Percentiles rank a stretch among this genome's conserved stretches.
These are phyloP conservation scores for Bembecia ichneumoniformis DNA, from an alignment of 2,888 invertebrate genomes.

Conservation along the genomic window DNA sequence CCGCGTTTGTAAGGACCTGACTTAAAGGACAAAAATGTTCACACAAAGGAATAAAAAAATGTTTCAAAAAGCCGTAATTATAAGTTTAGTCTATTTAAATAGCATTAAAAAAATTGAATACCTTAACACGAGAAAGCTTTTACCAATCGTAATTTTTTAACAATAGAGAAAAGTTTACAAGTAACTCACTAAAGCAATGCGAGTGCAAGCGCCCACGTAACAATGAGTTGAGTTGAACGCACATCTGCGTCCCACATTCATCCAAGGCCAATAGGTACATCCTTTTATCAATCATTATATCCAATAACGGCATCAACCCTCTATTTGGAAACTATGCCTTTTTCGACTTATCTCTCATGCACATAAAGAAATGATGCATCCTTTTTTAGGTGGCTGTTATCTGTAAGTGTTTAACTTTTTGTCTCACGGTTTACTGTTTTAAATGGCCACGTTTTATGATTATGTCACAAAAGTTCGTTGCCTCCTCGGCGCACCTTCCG, in stretches of 20 bases:
- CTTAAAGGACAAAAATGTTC: too few relatives aligned
- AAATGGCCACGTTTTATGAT: constrained; percentile 35
- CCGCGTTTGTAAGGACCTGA: too few relatives aligned
- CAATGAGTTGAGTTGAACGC: constrained; percentile 22
- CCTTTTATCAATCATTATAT: constrained; percentile 39
- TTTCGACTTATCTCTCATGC: constrained; percentile 22
- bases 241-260: constrained; percentile 54
- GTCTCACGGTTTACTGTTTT: constrained; percentile 26
- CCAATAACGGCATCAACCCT: constrained; percentile 35
- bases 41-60: too few relatives aligned
- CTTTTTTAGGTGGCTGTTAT: constrained; percentile 14
- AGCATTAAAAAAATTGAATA: too few relatives aligned
- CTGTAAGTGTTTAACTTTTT: constrained; percentile 32
- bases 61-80: too few relatives aligned
- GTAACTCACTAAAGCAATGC: constrained; percentile 14
- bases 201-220: constrained; percentile 29
- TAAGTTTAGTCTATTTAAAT: too few relatives aligned
- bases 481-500: constrained; percentile 60
- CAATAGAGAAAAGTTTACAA: background rate
- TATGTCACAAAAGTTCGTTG: constrained; percentile 54
- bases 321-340: constrained; percentile 27
- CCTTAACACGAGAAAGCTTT: too few relatives aligned
- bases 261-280: constrained; percentile 38
- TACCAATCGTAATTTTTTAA: too few relatives aligned
- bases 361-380: constrained; percentile 9